Evolutionary conservation across 2,888 invertebrate genomes (phyloP).

Genomic region (Troides oblongomaculatus): DNA sequence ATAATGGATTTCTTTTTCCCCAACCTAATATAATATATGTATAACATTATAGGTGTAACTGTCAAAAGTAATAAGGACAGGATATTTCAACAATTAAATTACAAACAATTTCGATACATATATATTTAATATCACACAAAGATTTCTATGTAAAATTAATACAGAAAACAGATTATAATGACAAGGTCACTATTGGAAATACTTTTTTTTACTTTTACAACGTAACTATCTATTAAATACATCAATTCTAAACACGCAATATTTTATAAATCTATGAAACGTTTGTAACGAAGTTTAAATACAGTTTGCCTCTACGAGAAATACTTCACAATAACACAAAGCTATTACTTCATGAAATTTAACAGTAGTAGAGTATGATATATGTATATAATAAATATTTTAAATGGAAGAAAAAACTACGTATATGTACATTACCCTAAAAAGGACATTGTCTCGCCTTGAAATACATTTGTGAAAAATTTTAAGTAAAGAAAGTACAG

Average conservation of each 20-base stretch:
- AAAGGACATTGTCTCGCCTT: neutral
- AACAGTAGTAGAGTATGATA: slow-evolving; percentile 8
- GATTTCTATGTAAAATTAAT: slow-evolving; percentile 10
- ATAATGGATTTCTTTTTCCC: too few relatives aligned
- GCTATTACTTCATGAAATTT: slow-evolving; percentile 4
- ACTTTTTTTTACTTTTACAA: neutral
- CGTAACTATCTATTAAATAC: neutral
- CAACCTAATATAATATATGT: too few relatives aligned
- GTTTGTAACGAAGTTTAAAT: slow-evolving; percentile 2
- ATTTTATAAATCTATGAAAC: slow-evolving; percentile 9
- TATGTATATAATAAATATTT: neutral
- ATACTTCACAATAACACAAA: neutral
- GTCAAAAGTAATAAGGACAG: neutral
- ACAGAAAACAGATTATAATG: neutral
- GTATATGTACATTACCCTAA: neutral
- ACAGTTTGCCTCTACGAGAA: neutral
- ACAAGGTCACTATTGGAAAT: slow-evolving; percentile 8
- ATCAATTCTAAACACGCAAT: slow-evolving; percentile 11
- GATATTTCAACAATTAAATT: neutral
- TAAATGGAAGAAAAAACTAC: neutral
- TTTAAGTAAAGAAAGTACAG: slow-evolving; percentile 48
- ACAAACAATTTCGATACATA: slow-evolving; percentile 7
- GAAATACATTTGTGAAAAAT: slow-evolving; percentile 16
- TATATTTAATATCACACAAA: slow-evolving; percentile 20
- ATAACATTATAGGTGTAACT: neutral